phyloP scores from a whole-genome alignment of 53 echinoderm and acorn worm genomes.

The Henricia sp. region DNA sequence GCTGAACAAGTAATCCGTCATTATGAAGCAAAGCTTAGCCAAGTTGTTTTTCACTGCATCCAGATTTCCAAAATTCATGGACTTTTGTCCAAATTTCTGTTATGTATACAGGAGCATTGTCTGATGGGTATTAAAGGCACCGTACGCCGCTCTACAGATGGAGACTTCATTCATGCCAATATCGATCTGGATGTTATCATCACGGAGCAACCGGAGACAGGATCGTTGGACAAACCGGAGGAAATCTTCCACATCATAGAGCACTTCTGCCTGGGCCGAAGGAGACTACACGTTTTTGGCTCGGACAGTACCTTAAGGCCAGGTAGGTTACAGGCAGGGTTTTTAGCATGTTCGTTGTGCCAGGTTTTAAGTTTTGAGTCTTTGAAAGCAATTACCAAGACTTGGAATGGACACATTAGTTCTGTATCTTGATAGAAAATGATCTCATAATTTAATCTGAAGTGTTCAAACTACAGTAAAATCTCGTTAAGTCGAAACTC shows the following conservation, averaged over 20 bases:
- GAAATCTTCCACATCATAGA: slow-evolving; percentile 98
- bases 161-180: slow-evolving; percentile 98
- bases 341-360: too few species aligned
- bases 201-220: slow-evolving; percentile 85
- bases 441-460: too few species aligned
- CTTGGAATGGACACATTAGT: too few species aligned
- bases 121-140: slow-evolving; percentile 99
- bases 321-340: too few species aligned
- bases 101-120: slow-evolving; percentile 79
- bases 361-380: background rate
- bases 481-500: too few species aligned
- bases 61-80: slow-evolving; percentile 12
- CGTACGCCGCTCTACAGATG: slow-evolving; percentile 86
- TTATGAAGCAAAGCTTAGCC: too few species aligned
- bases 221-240: slow-evolving; percentile 89
- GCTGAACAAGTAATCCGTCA: too few species aligned
- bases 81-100: background rate
- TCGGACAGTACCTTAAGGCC: slow-evolving; percentile 89
- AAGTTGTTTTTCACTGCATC: too few species aligned
- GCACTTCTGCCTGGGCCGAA: slow-evolving; percentile 94
- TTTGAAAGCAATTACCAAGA: too few species aligned
- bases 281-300: slow-evolving; percentile 90
- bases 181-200: slow-evolving; percentile 97
- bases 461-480: too few species aligned
- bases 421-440: too few species aligned